phyloP scores from a whole-genome alignment of 2,113 vertebrate genomes.

The Bubo scandiacus region DNA sequence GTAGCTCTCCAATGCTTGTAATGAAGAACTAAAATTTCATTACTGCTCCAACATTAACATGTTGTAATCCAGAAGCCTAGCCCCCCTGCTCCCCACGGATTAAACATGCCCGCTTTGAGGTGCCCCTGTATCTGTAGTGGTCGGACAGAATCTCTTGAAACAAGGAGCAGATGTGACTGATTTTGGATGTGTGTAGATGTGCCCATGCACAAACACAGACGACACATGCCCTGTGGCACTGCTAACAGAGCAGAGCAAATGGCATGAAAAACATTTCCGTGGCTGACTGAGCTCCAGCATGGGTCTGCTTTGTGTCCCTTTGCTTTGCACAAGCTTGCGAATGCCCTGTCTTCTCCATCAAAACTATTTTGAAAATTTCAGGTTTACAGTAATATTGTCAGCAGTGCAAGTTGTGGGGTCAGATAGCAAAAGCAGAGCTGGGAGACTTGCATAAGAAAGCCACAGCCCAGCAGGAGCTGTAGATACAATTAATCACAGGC shows the following conservation, averaged over 20 bases:
- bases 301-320: background rate
- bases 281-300: background rate
- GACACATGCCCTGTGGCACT: background rate
- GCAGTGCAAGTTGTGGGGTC: background rate
- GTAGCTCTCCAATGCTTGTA: background rate
- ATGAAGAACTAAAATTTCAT: background rate
- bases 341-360: background rate
- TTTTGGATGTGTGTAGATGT: background rate
- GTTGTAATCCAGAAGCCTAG: background rate
- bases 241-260: background rate
- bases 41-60: background rate
- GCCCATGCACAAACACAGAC: background rate
- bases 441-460: background rate
- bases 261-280: background rate
- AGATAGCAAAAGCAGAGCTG: background rate
- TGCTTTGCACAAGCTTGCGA: background rate
- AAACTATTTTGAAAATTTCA: background rate
- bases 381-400: background rate
- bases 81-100: rapidly evolving
- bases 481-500: background rate
- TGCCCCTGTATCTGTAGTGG: background rate
- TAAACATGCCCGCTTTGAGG: background rate
- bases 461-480: background rate
- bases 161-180: background rate
- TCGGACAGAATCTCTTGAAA: background rate